These are phyloP conservation scores for Cotesia congregata DNA, from an alignment of 2,888 invertebrate species.

Conservation along the genomic window DNA sequence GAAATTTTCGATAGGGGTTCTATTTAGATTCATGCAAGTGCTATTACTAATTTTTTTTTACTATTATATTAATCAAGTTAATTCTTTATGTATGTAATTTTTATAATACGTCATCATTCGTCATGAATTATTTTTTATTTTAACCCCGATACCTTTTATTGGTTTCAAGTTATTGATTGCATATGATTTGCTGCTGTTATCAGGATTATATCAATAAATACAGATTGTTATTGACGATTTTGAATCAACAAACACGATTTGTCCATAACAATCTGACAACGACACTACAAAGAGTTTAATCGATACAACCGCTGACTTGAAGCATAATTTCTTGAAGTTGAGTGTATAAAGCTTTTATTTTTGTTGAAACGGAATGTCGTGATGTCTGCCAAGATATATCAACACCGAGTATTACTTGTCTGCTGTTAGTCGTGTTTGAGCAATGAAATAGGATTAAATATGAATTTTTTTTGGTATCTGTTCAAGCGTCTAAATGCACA, in stretches of 20 bases:
- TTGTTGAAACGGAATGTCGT: conserved; percentile 15
- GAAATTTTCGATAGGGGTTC: conserved; percentile 10
- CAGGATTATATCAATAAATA: not conserved
- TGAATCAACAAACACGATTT: conserved; percentile 14
- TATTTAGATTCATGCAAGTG: conserved; percentile 32
- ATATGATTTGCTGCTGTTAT: not conserved
- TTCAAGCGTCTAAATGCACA: not conserved
- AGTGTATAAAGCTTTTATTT: conserved; percentile 27
- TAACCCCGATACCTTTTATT: not conserved
- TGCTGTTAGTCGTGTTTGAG: not conserved
- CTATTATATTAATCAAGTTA: not conserved
- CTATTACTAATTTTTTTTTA: not conserved
- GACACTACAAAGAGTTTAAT: conserved; percentile 44
- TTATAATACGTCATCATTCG: not conserved
- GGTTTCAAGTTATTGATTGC: not conserved
- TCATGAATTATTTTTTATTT: not conserved
- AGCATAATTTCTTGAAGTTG: conserved; percentile 18
- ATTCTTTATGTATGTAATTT: not conserved
- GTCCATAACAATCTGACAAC: not conserved
- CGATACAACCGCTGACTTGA: conserved; percentile 34
- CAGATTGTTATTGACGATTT: conserved; percentile 13
- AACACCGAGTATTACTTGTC: conserved; percentile 11
- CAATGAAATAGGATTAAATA: conserved; percentile 5
- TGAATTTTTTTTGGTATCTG: not conserved
- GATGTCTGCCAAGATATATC: conserved; percentile 28